Evolutionary conservation across 2,113 vertebrate species (phyloP).

Genomic region (Oxyruncus cristatus): DNA sequence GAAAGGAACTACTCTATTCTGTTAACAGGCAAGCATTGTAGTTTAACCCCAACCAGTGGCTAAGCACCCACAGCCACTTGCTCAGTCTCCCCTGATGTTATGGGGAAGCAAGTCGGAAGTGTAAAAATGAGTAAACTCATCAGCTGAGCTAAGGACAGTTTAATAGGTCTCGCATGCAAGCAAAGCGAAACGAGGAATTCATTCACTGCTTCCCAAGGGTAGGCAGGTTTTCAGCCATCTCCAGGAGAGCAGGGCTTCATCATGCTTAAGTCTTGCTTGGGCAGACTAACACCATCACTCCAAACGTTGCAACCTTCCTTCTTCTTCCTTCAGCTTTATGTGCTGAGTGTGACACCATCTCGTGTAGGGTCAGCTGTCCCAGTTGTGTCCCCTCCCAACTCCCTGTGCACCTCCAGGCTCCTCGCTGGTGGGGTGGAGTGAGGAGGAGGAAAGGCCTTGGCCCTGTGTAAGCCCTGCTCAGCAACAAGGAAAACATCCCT

Average conservation of each 20-base stretch:
- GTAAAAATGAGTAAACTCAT: neutral
- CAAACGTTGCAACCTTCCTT: neutral
- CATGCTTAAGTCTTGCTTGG: no score
- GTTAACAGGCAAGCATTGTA: neutral
- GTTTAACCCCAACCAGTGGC: neutral
- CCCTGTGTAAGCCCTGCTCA: neutral
- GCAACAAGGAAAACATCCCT: fast-evolving
- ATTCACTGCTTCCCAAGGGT: neutral
- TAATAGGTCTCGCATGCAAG: neutral
- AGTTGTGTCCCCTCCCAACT: neutral
- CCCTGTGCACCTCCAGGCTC: neutral
- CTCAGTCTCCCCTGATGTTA: neutral
- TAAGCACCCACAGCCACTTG: neutral
- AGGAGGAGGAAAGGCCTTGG: neutral
- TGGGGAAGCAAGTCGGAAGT: neutral
- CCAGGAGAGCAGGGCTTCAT: neutral
- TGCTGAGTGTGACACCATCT: fast-evolving
- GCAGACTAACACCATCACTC: neutral
- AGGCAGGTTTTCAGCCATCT: neutral
- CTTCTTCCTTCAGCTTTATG: neutral
- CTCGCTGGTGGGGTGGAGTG: fast-evolving
- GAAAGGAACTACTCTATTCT: neutral
- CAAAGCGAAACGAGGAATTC: neutral
- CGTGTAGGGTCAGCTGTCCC: neutral
- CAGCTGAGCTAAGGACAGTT: neutral